A percentile compares a stretch with the other conserved stretches of the same genome.
Evolutionary conservation across 2,113 vertebrate genomes (phyloP).

Genomic region (Tragelaphus buxtoni): DNA sequence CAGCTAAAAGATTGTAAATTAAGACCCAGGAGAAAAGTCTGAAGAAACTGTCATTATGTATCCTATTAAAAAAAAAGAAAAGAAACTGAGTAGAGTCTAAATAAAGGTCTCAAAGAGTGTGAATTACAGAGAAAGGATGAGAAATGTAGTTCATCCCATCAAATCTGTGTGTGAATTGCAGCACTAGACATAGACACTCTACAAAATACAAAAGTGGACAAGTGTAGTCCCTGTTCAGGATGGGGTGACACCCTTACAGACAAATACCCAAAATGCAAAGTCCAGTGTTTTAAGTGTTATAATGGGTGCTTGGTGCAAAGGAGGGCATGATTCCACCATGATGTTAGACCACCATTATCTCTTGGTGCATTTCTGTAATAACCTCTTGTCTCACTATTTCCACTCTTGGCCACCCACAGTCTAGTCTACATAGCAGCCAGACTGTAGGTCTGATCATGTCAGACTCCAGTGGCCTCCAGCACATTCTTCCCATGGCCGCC

Average conservation of each 20-base stretch:
- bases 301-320: neutral
- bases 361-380: neutral
- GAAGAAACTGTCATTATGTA: neutral
- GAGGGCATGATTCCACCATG: neutral
- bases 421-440: neutral
- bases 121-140: neutral
- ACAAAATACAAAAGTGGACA: neutral
- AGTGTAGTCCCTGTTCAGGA: neutral
- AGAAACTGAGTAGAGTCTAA: neutral
- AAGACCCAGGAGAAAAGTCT: conserved; percentile 12
- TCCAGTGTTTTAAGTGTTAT: neutral
- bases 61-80: neutral
- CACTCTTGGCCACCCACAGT: neutral
- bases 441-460: neutral
- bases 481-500: neutral
- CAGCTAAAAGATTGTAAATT: neutral
- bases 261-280: neutral
- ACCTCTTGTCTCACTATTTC: neutral
- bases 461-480: neutral
- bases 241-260: neutral
- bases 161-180: neutral
- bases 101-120: neutral
- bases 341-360: neutral
- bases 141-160: neutral
- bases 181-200: neutral